Evolutionary conservation across 1,140 invertebrate genomes (phyloP).

Genomic region (Drosophila yakuba): DNA sequence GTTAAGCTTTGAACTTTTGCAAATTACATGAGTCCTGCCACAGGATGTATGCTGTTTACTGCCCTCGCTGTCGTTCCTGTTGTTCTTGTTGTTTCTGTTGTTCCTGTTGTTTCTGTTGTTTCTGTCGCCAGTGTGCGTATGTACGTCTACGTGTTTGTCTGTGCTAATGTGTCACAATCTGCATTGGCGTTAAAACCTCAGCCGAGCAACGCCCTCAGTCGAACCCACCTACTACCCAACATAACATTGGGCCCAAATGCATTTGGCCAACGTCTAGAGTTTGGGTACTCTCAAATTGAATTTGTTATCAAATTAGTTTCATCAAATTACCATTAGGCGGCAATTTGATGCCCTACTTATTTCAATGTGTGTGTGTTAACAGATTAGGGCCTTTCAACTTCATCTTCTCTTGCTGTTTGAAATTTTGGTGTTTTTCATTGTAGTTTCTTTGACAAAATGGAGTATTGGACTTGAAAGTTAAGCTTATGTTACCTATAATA

Average conservation of each 20-base stretch:
- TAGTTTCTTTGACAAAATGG: too few species aligned
- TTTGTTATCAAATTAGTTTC: slow-evolving; percentile 79
- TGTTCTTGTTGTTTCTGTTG: slow-evolving; percentile 20
- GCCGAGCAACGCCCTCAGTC: slow-evolving; percentile 4
- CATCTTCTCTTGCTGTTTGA: neutral
- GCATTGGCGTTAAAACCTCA: slow-evolving; percentile 51
- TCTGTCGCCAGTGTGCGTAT: slow-evolving; percentile 11
- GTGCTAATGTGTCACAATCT: slow-evolving; percentile 69
- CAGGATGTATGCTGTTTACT: slow-evolving; percentile 66
- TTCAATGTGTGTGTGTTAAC: neutral
- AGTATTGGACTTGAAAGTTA: too few species aligned
- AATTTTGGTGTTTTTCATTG: neutral
- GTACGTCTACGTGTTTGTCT: slow-evolving; percentile 51
- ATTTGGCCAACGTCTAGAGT: slow-evolving; percentile 56
- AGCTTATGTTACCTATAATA: too few species aligned
- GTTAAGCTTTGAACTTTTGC: slow-evolving; percentile 82
- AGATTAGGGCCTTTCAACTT: neutral
- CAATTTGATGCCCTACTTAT: slow-evolving; percentile 34
- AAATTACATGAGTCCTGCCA: slow-evolving; percentile 78
- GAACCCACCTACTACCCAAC: neutral
- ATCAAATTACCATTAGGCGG: slow-evolving; percentile 67
- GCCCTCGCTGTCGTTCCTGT: slow-evolving; percentile 15
- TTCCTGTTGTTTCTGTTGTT: slow-evolving; percentile 17
- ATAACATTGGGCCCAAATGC: slow-evolving; percentile 29
- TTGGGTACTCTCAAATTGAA: slow-evolving; percentile 76